These are phyloP conservation scores for Sorex maritimensis DNA, from an alignment of 2,797 vertebrate species.

Conservation along the genomic window DNA sequence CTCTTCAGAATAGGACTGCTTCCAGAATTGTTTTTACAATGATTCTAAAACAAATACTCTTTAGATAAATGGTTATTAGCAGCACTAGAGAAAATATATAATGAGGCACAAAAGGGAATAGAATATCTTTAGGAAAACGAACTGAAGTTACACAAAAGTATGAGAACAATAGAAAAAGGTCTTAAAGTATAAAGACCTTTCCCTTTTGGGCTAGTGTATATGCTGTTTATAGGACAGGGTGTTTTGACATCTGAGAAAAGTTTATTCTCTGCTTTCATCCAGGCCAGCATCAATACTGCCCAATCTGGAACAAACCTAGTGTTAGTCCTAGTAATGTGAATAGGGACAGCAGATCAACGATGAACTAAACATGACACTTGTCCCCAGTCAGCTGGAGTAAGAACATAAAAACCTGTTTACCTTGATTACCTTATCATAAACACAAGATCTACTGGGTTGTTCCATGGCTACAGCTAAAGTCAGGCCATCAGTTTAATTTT, in stretches of 20 bases:
- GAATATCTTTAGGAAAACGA: neutral
- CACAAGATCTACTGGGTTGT: accelerated
- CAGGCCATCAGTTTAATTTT: neutral
- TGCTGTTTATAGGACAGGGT: slow-evolving; percentile 8
- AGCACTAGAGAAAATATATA: neutral
- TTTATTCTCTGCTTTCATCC: neutral
- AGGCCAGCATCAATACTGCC: no score
- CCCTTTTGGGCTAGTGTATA: neutral
- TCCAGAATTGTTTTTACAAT: neutral
- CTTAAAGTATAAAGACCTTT: slow-evolving; percentile 45
- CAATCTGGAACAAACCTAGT: neutral
- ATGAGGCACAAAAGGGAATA: slow-evolving; percentile 34
- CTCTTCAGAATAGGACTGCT: neutral
- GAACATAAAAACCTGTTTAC: neutral
- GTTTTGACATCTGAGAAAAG: neutral
- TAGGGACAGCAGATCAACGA: neutral
- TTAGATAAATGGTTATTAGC: neutral
- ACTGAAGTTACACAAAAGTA: neutral
- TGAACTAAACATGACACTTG: no score
- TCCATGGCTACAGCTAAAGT: neutral
- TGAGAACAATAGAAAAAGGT: slow-evolving; percentile 17
- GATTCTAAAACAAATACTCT: slow-evolving; percentile 7
- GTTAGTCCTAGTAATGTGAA: no score
- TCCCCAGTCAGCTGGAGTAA: neutral
- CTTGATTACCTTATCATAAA: neutral